These are phyloP conservation scores for Labeo calbasu DNA, from an alignment of 2,797 vertebrate genomes.

Conservation along the genomic window DNA sequence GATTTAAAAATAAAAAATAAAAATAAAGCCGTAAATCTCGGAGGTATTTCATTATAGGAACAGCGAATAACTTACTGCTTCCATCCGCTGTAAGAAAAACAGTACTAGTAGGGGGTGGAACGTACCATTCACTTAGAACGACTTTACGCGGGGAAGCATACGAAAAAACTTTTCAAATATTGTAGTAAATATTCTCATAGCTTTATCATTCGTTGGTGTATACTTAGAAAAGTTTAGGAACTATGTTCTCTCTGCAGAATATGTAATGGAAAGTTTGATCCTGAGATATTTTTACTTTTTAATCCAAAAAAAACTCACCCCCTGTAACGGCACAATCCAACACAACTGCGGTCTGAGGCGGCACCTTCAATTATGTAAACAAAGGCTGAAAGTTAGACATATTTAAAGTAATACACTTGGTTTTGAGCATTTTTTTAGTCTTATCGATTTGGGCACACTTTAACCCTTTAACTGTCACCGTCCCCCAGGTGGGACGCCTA, in stretches of 20 bases:
- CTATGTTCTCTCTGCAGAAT: accelerated
- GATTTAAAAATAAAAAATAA: background rate
- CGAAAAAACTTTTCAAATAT: background rate
- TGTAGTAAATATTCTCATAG: background rate
- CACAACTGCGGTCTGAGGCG: slow-evolving; percentile 55
- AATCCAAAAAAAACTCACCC: background rate
- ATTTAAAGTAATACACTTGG: slow-evolving; percentile 81
- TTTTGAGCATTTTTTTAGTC: background rate
- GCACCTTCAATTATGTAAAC: slow-evolving; percentile 94
- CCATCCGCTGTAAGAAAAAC: slow-evolving; percentile 78
- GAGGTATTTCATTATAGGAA: slow-evolving; percentile 14
- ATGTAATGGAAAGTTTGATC: background rate
- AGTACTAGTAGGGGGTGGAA: slow-evolving; percentile 75
- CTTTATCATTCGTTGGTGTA: accelerated
- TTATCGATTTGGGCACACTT: background rate
- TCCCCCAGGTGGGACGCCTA: no score
- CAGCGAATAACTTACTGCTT: slow-evolving; percentile 73
- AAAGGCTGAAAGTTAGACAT: slow-evolving; percentile 87
- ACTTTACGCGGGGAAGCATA: slow-evolving; percentile 65
- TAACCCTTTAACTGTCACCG: background rate
- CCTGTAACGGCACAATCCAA: slow-evolving; percentile 47
- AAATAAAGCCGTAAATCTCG: background rate
- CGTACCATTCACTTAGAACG: slow-evolving; percentile 74
- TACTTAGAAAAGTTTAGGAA: accelerated
- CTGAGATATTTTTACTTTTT: background rate